Evolutionary conservation across 2,797 vertebrate species (phyloP).

Genomic region (Clamator glandarius): DNA sequence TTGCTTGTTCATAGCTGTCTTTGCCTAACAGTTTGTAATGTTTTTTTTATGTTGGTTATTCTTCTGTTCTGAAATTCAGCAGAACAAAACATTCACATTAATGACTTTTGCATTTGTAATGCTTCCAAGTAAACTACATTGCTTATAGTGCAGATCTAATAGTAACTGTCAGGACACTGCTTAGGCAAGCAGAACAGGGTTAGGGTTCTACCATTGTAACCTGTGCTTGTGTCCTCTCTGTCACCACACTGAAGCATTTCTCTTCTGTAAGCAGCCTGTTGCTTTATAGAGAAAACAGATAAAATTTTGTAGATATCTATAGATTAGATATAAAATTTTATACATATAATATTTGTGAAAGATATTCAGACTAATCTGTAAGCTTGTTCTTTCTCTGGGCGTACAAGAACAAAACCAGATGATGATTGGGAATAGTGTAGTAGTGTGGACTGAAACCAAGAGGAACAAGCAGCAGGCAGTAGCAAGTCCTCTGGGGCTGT

Average conservation of each 20-base stretch:
- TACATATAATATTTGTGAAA: not conserved
- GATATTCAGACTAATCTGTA: not conserved
- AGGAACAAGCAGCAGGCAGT: not conserved
- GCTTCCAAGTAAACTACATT: not conserved
- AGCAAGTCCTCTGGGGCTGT: not conserved
- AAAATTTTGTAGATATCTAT: not conserved
- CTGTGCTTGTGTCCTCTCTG: not conserved
- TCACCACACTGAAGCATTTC: not conserved
- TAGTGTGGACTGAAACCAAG: not conserved
- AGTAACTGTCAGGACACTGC: not conserved
- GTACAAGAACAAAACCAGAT: not conserved
- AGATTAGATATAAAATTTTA: not conserved
- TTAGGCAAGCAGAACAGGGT: constrained; percentile 1
- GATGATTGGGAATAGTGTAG: not conserved
- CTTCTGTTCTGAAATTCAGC: not conserved
- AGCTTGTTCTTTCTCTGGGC: not conserved
- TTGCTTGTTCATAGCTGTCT: not conserved
- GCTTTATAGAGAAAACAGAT: not conserved
- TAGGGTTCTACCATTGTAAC: not conserved
- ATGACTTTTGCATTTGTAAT: not conserved
- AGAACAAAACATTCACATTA: not conserved
- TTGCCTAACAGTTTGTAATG: not conserved
- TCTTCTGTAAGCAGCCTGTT: not conserved
- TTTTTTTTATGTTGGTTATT: not conserved
- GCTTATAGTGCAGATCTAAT: not conserved